A percentile compares a stretch with the other conserved stretches of the same genome.
phyloP scores from a whole-genome alignment of 92 coral and sea anemone species.

The Epizoanthus illoricatus region DNA sequence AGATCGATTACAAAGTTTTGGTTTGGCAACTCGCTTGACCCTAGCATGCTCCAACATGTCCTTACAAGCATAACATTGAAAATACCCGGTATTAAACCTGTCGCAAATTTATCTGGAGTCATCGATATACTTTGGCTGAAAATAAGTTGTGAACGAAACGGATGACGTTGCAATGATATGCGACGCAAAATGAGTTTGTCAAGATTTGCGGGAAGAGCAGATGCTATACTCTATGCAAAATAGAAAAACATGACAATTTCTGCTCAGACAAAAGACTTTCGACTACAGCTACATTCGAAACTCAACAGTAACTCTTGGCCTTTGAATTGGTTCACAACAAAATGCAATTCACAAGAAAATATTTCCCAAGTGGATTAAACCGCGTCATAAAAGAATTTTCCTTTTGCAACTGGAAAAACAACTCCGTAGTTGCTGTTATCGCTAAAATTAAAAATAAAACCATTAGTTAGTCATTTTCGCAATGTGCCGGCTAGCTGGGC shows the following conservation, averaged over 20 bases:
- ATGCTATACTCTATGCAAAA: conserved; percentile 32
- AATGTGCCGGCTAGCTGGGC: conserved; percentile 27
- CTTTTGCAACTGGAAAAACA: conserved; percentile 20
- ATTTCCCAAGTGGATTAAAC: background rate
- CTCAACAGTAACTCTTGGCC: background rate
- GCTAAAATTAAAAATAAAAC: conserved; percentile 11
- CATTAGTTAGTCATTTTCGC: conserved; percentile 12
- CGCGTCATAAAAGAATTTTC: background rate
- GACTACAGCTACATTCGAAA: conserved; percentile 16
- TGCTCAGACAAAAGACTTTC: conserved; percentile 33
- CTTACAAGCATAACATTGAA: conserved; percentile 32
- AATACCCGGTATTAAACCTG: conserved; percentile 16
- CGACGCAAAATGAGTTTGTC: conserved; percentile 32
- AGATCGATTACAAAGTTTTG: conserved; percentile 21
- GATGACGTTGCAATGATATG: conserved; percentile 21
- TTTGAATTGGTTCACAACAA: background rate
- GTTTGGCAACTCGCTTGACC: conserved; percentile 8
- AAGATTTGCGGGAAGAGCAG: conserved; percentile 28
- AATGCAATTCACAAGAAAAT: background rate
- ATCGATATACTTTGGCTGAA: conserved; percentile 18
- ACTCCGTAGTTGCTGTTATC: background rate
- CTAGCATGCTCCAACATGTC: conserved; percentile 29
- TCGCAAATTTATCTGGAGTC: conserved; percentile 10
- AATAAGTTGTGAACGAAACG: conserved; percentile 22
- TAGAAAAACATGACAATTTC: conserved; percentile 23